Evolutionary conservation across 2,888 invertebrate species (phyloP), one percentile per base, ranked within the genome.

Genomic region (Coenonympha arcania): DNA sequence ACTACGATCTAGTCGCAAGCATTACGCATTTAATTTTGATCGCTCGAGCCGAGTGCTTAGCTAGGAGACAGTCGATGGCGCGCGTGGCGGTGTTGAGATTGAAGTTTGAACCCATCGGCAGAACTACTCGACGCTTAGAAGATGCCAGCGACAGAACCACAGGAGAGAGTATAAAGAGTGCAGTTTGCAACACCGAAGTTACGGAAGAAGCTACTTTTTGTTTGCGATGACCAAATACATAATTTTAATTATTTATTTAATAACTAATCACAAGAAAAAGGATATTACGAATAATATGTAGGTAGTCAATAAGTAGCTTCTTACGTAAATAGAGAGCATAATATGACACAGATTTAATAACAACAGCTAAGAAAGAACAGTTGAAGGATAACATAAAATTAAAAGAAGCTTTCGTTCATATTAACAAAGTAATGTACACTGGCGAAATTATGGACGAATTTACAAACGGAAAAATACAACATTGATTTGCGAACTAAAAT

Each of bases 1-100:
- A 79, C 85, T 86, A 85, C 84, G 69, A 82, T 79, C 84, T 85
- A 85, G 82, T 84, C 76, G 85, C 84, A 86, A 85, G 86, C 85
- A 79, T 72, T 75, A 86, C 82, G 85, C 83, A 81, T 78, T 83
- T 79, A 78, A 83, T 81, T 84, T 82, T 74, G 79, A 76, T 78
- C 74, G 79, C 72, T 81, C 73, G 81, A 83, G 81, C 79, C 83
- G 82, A 82, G 84, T 84, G 83, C 82, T 79, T 77, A 82, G 79
- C 83, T 81, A 79, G 64, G 72, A 62, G n/a, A 20, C 31, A 55
- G 33, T 78, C 77, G 75, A 79, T 76, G 78, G 73, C 82, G 77
- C 83, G 82, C 65, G 80, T 82, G 80, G 79, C 76, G 68, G 69
- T 77, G 75, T 77, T 71, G 71, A n/a, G n/a, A n/a, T n/a, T n/a